These are phyloP conservation scores for Kradibia gibbosae DNA, from an alignment of 1,140 invertebrate genomes.

Conservation along the genomic window DNA sequence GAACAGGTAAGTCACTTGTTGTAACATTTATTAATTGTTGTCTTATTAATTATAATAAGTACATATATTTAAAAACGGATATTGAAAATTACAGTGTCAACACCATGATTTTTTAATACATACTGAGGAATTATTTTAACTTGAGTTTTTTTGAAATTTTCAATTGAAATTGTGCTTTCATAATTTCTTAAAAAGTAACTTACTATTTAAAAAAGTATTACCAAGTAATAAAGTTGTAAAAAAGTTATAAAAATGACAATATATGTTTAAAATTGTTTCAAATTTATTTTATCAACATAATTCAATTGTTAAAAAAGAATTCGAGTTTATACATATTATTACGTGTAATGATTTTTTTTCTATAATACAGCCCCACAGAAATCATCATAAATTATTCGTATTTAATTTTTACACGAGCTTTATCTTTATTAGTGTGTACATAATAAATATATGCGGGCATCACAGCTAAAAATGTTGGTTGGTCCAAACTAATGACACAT, in stretches of 20 bases:
- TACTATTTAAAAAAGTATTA: too few species aligned
- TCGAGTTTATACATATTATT: not conserved
- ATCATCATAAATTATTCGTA: constrained; percentile 23
- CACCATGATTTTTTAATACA: not conserved
- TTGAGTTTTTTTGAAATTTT: too few species aligned
- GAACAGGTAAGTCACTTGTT: constrained; percentile 75
- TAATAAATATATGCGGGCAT: constrained; percentile 51
- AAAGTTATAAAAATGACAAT: not conserved
- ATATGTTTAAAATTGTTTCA: constrained; percentile 14
- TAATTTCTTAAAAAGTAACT: too few species aligned
- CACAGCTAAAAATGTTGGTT: constrained; percentile 52
- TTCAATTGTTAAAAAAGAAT: constrained; percentile 10
- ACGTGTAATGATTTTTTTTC: constrained; percentile 7
- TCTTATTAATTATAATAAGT: not conserved
- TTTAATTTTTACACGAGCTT: constrained; percentile 49
- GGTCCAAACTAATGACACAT: constrained; percentile 10
- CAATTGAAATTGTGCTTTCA: too few species aligned
- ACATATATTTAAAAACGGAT: not conserved
- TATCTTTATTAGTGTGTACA: constrained; percentile 46
- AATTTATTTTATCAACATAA: constrained; percentile 30
- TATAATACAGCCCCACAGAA: constrained; percentile 16
- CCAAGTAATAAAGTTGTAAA: not conserved
- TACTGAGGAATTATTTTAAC: too few species aligned
- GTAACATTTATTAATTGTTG: not conserved
- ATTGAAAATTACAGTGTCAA: too few species aligned